Evolutionary conservation across 2,113 vertebrate genomes (phyloP).

Genomic region (Trichechus manatus): DNA sequence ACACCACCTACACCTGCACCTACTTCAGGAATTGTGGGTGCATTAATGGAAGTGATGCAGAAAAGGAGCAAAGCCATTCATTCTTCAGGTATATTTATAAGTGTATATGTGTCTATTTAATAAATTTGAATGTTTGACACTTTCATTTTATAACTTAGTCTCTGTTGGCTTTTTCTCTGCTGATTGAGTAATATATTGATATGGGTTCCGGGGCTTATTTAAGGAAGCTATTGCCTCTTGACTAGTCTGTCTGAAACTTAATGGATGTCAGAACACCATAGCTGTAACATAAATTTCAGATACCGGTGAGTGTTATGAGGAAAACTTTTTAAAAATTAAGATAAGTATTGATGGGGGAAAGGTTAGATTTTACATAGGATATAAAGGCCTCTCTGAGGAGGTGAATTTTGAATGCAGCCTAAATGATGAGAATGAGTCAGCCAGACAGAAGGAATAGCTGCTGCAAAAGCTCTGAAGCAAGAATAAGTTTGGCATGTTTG

Average conservation of each 20-base stretch:
- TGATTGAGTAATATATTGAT: neutral
- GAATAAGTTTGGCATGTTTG: neutral
- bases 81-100: conserved; percentile 93
- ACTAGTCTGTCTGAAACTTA: conserved; percentile 8
- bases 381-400: neutral
- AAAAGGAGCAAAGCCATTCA: conserved; percentile 99
- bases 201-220: neutral
- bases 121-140: neutral
- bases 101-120: neutral
- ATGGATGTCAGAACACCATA: neutral
- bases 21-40: conserved; percentile 95
- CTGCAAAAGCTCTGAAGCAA: neutral
- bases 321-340: neutral
- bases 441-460: neutral
- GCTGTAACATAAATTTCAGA: neutral
- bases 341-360: neutral
- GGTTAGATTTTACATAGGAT: neutral
- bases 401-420: neutral
- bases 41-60: conserved; percentile 99
- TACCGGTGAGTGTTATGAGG: neutral
- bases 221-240: neutral
- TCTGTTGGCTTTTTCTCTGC: conserved; percentile 25
- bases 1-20: conserved; percentile 91
- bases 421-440: conserved; percentile 2
- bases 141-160: neutral